Percentiles rank a stretch among this genome's conserved stretches.
Conservation (phyloP, 2,797 vertebrate genomes). For the Poecilia picta region DNA sequence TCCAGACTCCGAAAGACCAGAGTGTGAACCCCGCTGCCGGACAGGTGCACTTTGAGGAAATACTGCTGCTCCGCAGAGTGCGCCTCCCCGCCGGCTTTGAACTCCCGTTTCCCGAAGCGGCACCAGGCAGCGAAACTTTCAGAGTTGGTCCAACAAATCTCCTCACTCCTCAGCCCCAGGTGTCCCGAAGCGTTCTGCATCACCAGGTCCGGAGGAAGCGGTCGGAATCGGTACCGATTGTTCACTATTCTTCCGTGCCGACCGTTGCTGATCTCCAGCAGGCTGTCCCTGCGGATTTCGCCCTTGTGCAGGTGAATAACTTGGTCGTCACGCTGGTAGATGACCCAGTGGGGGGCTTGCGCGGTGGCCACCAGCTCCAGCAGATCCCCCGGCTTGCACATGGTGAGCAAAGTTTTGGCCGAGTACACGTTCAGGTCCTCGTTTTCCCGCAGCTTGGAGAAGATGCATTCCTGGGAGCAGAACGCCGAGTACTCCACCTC, state of each 20-base stretch:
- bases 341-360: constrained; percentile 94
- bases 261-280: constrained; percentile 90
- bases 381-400: constrained; percentile 97
- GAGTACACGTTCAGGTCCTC: constrained; percentile 93
- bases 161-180: constrained; percentile 91
- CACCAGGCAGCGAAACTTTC: constrained; percentile 99
- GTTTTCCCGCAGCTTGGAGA: constrained; percentile 95
- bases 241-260: constrained; percentile 95
- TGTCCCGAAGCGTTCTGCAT: constrained; percentile 97
- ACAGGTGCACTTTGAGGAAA: constrained; percentile 95
- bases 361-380: constrained; percentile 91
- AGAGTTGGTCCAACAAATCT: constrained; percentile 98
- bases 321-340: constrained; percentile 91
- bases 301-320: constrained; percentile 96
- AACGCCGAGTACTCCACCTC: constrained; percentile 97
- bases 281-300: constrained; percentile 96
- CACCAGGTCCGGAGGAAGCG: constrained; percentile 94
- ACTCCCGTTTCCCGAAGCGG: constrained; percentile 97
- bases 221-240: constrained; percentile 96
- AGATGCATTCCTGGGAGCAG: constrained; percentile 98
- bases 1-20: constrained; percentile 95
- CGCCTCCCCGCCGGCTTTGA: constrained; percentile 95
- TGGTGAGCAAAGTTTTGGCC: constrained; percentile 88
- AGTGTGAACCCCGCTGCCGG: constrained; percentile 90
- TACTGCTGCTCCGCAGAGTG: constrained; percentile 91